A percentile compares a stretch with the other conserved stretches of the same genome.
phyloP scores from a whole-genome alignment of 53 echinoderm and acorn worm genomes.

The Crossaster papposus region DNA sequence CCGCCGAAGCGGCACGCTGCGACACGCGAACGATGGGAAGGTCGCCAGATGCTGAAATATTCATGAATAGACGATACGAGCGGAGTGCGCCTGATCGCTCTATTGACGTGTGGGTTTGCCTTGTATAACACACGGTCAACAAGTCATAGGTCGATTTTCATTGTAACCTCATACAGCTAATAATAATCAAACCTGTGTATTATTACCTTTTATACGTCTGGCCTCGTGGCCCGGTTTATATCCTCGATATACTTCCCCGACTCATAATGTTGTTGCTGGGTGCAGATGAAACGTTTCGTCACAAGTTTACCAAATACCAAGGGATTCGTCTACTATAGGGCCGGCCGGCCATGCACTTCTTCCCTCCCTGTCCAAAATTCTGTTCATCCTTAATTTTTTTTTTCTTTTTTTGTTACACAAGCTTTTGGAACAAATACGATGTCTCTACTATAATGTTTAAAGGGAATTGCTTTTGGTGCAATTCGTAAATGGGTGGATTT shows the following conservation, averaged over 20 bases:
- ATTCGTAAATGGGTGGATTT: too few species aligned
- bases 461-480: too few species aligned
- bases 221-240: neutral
- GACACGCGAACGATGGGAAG: constrained; percentile 19
- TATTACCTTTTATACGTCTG: neutral
- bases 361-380: too few species aligned
- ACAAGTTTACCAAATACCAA: neutral
- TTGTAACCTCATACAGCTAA: neutral
- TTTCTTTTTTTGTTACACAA: too few species aligned
- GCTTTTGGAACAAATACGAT: too few species aligned
- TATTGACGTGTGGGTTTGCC: constrained; percentile 26
- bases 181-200: neutral
- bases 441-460: too few species aligned
- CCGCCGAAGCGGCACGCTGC: neutral
- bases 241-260: neutral
- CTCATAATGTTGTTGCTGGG: neutral
- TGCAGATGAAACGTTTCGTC: too few species aligned
- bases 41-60: constrained; percentile 55
- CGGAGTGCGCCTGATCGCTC: constrained; percentile 19
- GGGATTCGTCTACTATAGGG: neutral
- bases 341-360: too few species aligned
- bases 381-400: too few species aligned
- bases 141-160: constrained; percentile 42
- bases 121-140: too few species aligned
- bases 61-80: constrained; percentile 31